Percentiles rank a stretch among this genome's conserved stretches.
Evolutionary conservation across 2,888 invertebrate genomes (phyloP).

Genomic region (Leptogaster cylindrica): DNA sequence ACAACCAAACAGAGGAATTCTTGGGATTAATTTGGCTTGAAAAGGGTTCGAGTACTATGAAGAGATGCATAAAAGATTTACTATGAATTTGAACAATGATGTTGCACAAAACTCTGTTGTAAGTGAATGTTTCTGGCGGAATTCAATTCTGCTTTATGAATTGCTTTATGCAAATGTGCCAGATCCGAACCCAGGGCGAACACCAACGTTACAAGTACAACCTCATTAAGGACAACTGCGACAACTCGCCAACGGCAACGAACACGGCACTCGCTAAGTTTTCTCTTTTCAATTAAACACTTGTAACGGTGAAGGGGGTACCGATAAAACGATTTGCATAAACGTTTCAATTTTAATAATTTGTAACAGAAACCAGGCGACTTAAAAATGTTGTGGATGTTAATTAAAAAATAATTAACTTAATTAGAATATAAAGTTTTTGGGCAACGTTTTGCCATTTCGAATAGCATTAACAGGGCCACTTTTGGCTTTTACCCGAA

Average conservation of each 20-base stretch:
- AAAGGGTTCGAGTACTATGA: background rate
- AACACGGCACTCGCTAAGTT: background rate
- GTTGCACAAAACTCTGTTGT: no score
- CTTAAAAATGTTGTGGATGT: constrained; percentile 28
- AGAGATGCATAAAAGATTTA: background rate
- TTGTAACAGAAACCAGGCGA: constrained; percentile 37
- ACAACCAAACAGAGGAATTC: background rate
- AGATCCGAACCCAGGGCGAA: background rate
- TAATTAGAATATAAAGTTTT: constrained; percentile 38
- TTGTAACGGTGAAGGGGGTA: background rate
- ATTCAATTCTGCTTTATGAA: constrained; percentile 5
- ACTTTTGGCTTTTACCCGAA: background rate
- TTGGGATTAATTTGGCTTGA: background rate
- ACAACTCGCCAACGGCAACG: background rate
- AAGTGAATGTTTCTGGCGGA: background rate
- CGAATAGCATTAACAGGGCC: background rate
- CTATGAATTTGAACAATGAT: constrained; percentile 1
- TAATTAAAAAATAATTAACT: constrained; percentile 46
- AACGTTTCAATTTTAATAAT: constrained; percentile 18
- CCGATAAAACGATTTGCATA: constrained; percentile 16
- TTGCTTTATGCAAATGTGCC: constrained; percentile 1
- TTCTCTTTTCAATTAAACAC: constrained; percentile 4
- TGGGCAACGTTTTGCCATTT: background rate
- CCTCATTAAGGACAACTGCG: constrained; percentile 15
- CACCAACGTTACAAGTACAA: background rate